Percentiles rank a stretch among this genome's conserved stretches.
Conservation (phyloP, 1,140 invertebrate species). For the Bombus cullumanus region DNA sequence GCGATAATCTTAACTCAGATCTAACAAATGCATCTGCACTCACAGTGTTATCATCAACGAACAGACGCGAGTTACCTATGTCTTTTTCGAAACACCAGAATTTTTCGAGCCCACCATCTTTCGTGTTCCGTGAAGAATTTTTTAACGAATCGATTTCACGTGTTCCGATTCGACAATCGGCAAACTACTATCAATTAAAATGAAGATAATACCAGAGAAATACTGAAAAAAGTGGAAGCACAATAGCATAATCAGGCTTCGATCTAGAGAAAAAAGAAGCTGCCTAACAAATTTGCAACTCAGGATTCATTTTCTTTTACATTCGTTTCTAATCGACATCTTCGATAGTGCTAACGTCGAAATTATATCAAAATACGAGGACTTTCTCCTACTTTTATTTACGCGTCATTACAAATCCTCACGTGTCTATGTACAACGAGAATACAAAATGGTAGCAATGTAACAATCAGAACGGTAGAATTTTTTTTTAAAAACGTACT, state of each 20-base stretch:
- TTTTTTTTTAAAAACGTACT: slow-evolving; percentile 54
- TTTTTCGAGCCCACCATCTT: background rate
- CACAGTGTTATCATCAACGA: too few relatives aligned
- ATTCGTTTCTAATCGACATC: background rate
- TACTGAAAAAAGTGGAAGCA: background rate
- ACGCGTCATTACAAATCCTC: slow-evolving; percentile 7
- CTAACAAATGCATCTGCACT: too few relatives aligned
- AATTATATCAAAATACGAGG: slow-evolving; percentile 17
- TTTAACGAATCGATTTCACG: background rate
- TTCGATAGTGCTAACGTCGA: background rate
- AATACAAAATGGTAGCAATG: slow-evolving; percentile 61
- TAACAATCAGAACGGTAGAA: slow-evolving; percentile 48
- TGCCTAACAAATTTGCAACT: background rate
- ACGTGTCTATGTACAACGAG: slow-evolving; percentile 42
- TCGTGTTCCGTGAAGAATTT: too few relatives aligned
- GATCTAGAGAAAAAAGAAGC: background rate
- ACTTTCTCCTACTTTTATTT: background rate
- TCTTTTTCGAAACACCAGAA: background rate
- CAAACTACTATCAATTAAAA: too few relatives aligned
- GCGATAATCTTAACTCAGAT: too few relatives aligned
- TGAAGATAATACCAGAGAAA: too few relatives aligned
- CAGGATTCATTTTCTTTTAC: background rate
- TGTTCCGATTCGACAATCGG: background rate
- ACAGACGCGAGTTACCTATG: background rate
- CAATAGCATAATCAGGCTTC: background rate